phyloP scores from a whole-genome alignment of 1,140 invertebrate species.

The Venturia canescens region DNA sequence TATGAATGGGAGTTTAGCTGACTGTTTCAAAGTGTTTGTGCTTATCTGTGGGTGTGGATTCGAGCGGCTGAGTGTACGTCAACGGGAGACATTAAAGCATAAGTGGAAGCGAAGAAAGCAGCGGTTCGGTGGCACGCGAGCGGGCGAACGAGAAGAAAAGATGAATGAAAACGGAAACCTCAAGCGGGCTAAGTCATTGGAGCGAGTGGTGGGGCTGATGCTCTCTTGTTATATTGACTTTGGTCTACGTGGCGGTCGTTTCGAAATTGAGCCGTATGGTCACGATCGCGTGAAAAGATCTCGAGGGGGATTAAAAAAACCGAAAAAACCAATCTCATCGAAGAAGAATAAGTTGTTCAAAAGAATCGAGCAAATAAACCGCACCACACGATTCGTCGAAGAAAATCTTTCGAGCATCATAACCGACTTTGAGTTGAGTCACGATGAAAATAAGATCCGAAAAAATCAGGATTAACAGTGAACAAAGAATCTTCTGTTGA shows the following conservation, averaged over 20 bases:
- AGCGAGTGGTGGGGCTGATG: neutral
- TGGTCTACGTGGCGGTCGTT: neutral
- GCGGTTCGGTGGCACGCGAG: too few relatives aligned
- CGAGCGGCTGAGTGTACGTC: neutral
- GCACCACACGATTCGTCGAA: too few relatives aligned
- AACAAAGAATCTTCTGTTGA: conserved; percentile 6
- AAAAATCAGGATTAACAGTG: neutral
- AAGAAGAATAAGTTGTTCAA: too few relatives aligned
- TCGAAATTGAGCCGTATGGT: neutral
- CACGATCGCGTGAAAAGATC: neutral
- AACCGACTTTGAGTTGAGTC: neutral
- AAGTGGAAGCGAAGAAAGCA: too few relatives aligned
- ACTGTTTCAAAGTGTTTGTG: neutral
- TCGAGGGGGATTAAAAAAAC: neutral
- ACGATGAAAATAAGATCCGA: neutral
- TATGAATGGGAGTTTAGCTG: too few relatives aligned
- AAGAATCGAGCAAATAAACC: too few relatives aligned
- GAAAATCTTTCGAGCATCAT: neutral
- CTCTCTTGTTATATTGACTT: neutral
- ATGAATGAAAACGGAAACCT: conserved; percentile 14
- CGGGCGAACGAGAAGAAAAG: neutral
- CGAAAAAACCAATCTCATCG: neutral
- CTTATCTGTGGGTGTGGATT: neutral
- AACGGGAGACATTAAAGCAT: too few relatives aligned
- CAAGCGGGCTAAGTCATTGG: neutral